Conservation (phyloP, 2,888 invertebrate genomes). For the Dasysyrphus tricinctus region DNA sequence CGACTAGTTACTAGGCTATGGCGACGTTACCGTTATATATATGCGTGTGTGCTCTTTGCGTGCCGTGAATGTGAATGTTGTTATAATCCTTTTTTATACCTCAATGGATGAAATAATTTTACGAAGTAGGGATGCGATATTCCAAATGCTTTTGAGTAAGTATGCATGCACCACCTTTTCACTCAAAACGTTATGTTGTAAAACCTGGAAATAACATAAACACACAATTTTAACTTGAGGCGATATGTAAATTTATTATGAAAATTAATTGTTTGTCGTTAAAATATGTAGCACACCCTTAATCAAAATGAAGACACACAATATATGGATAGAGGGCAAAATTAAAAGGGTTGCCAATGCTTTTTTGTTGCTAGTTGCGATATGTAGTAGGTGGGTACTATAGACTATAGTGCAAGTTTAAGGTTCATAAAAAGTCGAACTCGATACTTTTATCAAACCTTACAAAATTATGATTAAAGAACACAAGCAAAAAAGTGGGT, state of each 20-base stretch:
- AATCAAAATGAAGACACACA: conserved; percentile 59
- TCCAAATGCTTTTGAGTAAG: conserved; percentile 1
- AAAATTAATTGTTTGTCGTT: conserved; percentile 75
- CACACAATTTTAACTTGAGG: conserved; percentile 37
- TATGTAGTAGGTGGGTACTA: too few relatives aligned
- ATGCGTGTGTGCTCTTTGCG: conserved; percentile 48
- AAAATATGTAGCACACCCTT: conserved; percentile 72
- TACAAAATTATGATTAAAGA: too few relatives aligned
- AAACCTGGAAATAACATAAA: conserved; percentile 59
- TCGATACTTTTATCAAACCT: too few relatives aligned
- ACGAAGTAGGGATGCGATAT: conserved; percentile 57
- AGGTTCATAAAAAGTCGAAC: too few relatives aligned
- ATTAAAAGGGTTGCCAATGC: conserved; percentile 9
- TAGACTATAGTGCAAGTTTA: too few relatives aligned
- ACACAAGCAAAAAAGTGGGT: too few relatives aligned
- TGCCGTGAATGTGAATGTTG: conserved; percentile 63
- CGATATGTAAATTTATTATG: conserved; percentile 68
- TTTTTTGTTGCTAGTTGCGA: too few relatives aligned
- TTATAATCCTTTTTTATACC: conserved; percentile 40
- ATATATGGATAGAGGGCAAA: conserved; percentile 6
- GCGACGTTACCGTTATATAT: conserved; percentile 20
- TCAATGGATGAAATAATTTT: conserved; percentile 63
- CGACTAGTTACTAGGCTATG: background rate
- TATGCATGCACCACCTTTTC: conserved; percentile 17
- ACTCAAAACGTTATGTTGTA: conserved; percentile 34